Evolutionary conservation across 2,113 vertebrate genomes (phyloP), one percentile per base, ranked within the genome.

Genomic region (Zosterops lateralis): DNA sequence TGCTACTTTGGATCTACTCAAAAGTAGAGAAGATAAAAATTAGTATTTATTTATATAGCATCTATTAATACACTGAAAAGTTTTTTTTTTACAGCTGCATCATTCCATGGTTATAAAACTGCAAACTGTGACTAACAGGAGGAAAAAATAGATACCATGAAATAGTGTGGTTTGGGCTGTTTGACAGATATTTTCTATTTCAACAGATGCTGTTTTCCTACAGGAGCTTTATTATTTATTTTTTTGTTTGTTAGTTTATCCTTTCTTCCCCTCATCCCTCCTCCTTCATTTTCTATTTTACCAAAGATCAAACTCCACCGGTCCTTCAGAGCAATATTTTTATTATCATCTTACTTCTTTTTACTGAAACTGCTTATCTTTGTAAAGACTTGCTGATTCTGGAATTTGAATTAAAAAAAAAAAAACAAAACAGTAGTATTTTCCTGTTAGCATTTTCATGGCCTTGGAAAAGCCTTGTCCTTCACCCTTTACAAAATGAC

Each of bases 161-260:
- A 97, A 79, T 88, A 77, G 70, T 87, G 90, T 90, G 85, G 95
- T 97, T 97, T 96, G 79, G 79, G 82, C 89, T 97, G 89, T 94
- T 96, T 96, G 94, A 93, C 97, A 95, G 84, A 90, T 70, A 84
- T 92, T 95, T 93, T 90, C 75, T 90, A 65, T 92, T 97, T 94
- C 94, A 97, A 92, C 96, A 97, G 97, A 98, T 97, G 95, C 96
- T 89, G 91, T 90, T 94, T 95, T 96, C 87, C 93, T 84, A 81
- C 81, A 86, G 87, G 16, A 90, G 28, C 16, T 66, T 91, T 61
- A 54, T 83, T 84, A 76, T 72, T 75, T 84, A 3, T 57, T 70
- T 70, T 5, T 68, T 45, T 65, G 10, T 47, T 56, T 56, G 8
- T 65, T 82, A 24, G 45, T 85, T 90, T 84, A 80, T n/a, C 84